Evolutionary conservation across 2,888 invertebrate species (phyloP).

Genomic region (Pammene aurita): DNA sequence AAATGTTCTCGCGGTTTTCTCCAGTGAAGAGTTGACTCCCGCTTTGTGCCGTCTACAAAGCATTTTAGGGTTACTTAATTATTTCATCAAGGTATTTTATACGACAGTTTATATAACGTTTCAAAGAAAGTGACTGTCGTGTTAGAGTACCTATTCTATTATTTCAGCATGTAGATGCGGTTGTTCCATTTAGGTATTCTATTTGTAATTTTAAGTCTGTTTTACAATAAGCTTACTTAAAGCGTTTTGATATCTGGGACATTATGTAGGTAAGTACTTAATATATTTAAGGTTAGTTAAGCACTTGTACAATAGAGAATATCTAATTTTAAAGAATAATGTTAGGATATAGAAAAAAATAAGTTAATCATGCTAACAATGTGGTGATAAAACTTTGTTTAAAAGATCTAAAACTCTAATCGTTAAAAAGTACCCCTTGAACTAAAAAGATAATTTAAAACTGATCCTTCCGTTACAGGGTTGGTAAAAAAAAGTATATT

Average conservation of each 20-base stretch:
- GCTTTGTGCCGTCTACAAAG: conserved; percentile 31
- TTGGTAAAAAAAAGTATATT: too few species aligned
- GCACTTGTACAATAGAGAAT: too few species aligned
- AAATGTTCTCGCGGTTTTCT: conserved; percentile 33
- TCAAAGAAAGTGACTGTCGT: conserved; percentile 10
- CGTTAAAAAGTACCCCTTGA: too few species aligned
- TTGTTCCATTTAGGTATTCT: conserved; percentile 4
- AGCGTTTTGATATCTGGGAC: not conserved
- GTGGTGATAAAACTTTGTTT: too few species aligned
- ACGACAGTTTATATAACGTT: conserved; percentile 19
- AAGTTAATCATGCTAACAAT: too few species aligned
- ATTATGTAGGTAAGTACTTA: too few species aligned
- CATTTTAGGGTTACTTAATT: conserved; percentile 24
- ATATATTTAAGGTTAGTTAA: too few species aligned
- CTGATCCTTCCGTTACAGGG: too few species aligned
- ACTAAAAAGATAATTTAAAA: too few species aligned
- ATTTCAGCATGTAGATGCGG: conserved; percentile 4
- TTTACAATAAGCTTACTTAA: not conserved
- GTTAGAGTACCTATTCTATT: conserved; percentile 6
- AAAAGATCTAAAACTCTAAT: too few species aligned
- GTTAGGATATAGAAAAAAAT: too few species aligned
- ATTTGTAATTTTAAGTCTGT: not conserved
- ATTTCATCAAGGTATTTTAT: conserved; percentile 31
- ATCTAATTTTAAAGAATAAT: too few species aligned
- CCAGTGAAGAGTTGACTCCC: conserved; percentile 30